Conservation (phyloP, 2,888 invertebrate species). For the Stictocephala bisonia region DNA sequence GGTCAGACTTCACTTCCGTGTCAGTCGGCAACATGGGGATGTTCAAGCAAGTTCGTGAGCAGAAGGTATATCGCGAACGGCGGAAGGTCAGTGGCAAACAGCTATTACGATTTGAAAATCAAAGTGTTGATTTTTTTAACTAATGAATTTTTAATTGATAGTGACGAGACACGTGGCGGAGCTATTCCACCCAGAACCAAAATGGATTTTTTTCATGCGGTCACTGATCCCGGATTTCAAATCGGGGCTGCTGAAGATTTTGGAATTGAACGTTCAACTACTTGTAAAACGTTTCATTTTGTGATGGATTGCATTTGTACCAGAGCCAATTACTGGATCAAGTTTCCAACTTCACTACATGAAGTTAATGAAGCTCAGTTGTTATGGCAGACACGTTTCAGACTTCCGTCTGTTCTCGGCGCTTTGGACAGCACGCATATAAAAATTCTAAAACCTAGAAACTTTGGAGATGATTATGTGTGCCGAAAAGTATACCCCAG, state of each 20-base stretch:
- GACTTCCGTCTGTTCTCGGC: background rate
- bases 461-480: background rate
- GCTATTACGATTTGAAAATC: too few relatives aligned
- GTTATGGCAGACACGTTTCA: background rate
- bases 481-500: background rate
- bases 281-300: background rate
- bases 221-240: conserved; percentile 22
- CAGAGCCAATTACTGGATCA: background rate
- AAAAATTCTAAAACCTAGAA: background rate
- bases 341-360: background rate
- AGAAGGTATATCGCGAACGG: too few relatives aligned
- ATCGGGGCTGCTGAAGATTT: too few relatives aligned
- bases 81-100: too few relatives aligned
- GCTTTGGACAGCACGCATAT: conserved; percentile 6
- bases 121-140: too few relatives aligned
- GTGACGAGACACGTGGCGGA: background rate
- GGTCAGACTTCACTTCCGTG: too few relatives aligned
- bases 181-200: background rate
- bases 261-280: background rate
- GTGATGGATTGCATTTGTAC: background rate
- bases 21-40: too few relatives aligned
- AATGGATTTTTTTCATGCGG: conserved; percentile 14
- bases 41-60: too few relatives aligned
- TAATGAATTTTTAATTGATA: background rate
- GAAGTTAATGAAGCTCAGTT: background rate